phyloP scores from a whole-genome alignment of 2,797 vertebrate species.

The Phyllotis vaccarum region DNA sequence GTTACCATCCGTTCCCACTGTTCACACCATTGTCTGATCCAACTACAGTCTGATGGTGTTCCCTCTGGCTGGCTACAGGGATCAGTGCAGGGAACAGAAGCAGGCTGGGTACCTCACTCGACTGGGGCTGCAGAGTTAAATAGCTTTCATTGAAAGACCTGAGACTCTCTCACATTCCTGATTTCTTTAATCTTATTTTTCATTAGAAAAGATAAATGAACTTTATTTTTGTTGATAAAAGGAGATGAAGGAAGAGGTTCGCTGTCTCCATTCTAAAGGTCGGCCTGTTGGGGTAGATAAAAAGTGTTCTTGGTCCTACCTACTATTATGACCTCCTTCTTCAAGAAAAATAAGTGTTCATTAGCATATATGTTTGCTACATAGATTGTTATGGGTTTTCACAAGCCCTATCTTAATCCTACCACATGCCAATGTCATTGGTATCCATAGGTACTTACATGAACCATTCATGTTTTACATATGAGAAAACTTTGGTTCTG shows the following conservation, averaged over 20 bases:
- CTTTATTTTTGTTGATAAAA: constrained; percentile 49
- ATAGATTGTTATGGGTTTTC: background rate
- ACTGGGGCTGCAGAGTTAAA: background rate
- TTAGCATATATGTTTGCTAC: background rate
- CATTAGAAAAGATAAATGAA: background rate
- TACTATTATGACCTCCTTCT: background rate
- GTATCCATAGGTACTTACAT: background rate
- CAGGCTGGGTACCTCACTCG: background rate
- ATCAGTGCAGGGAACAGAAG: background rate
- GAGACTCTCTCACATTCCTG: background rate
- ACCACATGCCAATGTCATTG: background rate
- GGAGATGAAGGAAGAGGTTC: background rate
- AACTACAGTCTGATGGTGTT: background rate
- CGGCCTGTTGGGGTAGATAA: background rate
- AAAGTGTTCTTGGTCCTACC: background rate
- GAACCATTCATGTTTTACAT: background rate
- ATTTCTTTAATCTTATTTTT: background rate
- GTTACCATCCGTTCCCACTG: background rate
- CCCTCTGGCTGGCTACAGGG: background rate
- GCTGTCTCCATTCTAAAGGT: background rate
- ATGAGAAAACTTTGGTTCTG: background rate
- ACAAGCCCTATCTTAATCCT: background rate
- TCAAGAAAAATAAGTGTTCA: background rate
- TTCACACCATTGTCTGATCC: background rate
- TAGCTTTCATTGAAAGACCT: constrained; percentile 1